A percentile compares a stretch with the other conserved stretches of the same genome.
These are phyloP conservation scores for Scalopus aquaticus DNA, from an alignment of 2,113 vertebrate species.

Conservation along the genomic window DNA sequence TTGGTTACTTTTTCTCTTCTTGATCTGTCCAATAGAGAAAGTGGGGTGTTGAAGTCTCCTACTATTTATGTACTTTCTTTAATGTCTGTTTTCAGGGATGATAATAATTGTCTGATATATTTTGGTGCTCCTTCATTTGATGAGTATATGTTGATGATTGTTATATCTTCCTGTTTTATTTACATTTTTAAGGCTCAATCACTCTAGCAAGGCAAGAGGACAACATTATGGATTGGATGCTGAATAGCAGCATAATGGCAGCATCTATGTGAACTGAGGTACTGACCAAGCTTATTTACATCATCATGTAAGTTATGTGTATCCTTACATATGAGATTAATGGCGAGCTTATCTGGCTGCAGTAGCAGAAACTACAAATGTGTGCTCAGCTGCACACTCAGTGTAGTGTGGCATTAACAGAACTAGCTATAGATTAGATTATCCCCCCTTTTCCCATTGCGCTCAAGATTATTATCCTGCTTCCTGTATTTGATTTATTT, in stretches of 20 bases:
- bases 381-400: neutral
- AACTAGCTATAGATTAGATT: neutral
- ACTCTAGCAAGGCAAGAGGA: neutral
- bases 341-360: neutral
- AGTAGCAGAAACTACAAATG: too few species aligned
- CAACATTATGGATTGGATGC: neutral
- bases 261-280: neutral
- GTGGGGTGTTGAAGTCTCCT: too few species aligned
- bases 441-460: neutral
- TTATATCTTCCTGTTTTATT: too few species aligned
- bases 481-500: neutral
- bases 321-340: neutral
- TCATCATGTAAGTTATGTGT: neutral
- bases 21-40: too few species aligned
- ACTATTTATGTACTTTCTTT: too few species aligned
- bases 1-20: too few species aligned
- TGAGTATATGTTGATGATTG: too few species aligned
- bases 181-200: neutral
- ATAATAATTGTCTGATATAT: too few species aligned
- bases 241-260: neutral
- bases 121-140: too few species aligned
- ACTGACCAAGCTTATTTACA: neutral
- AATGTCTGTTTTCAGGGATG: too few species aligned
- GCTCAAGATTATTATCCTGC: neutral
- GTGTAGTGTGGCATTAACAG: neutral